Percentiles rank a stretch among this genome's conserved stretches.
These are phyloP conservation scores for Napeogenes inachia DNA, from an alignment of 2,888 invertebrate species.

Conservation along the genomic window DNA sequence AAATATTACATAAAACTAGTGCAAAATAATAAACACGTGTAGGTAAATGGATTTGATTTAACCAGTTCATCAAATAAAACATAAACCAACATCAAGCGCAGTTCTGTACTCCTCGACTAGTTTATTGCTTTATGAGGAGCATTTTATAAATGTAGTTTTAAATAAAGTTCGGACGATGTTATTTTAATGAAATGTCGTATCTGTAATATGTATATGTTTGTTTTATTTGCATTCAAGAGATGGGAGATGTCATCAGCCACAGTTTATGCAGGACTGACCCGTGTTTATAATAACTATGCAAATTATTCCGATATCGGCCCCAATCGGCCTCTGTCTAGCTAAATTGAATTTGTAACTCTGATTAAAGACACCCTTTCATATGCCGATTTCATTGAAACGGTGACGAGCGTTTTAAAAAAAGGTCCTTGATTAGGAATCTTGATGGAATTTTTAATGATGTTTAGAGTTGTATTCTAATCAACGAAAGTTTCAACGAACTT, in stretches of 20 bases:
- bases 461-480: not conserved
- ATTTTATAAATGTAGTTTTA: constrained; percentile 1
- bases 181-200: constrained; percentile 7
- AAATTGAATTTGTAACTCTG: constrained; percentile 75
- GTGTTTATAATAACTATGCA: constrained; percentile 77
- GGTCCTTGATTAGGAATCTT: not conserved
- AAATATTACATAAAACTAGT: not conserved
- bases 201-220: constrained; percentile 30
- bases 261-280: constrained; percentile 72
- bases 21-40: constrained; percentile 6
- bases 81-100: not conserved
- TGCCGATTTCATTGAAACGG: constrained; percentile 44
- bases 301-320: constrained; percentile 70
- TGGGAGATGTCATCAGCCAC: constrained; percentile 61
- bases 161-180: constrained; percentile 6
- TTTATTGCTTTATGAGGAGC: constrained; percentile 5
- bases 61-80: constrained; percentile 2
- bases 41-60: constrained; percentile 9
- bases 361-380: constrained; percentile 64
- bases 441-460: not conserved
- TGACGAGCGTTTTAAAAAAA: constrained; percentile 33
- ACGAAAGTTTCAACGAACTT: not conserved
- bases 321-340: constrained; percentile 57
- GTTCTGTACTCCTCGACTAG: not conserved
- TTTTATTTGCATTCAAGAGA: constrained; percentile 55